Evolutionary conservation across 2,888 invertebrate genomes (phyloP).

Genomic region (Spisula subtruncata): DNA sequence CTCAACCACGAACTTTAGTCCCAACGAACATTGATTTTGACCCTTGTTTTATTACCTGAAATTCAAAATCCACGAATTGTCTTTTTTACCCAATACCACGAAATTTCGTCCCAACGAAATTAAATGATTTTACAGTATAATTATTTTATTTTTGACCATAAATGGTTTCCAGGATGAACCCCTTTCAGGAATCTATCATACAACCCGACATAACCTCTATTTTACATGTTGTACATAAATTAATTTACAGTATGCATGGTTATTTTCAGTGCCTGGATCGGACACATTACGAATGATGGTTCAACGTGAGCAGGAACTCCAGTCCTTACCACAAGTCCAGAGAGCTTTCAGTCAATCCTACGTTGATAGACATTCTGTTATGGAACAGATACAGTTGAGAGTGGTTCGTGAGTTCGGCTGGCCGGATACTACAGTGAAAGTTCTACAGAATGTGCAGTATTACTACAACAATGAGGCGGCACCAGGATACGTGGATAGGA

Average conservation of each 20-base stretch:
- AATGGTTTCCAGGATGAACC: no score
- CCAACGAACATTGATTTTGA: no score
- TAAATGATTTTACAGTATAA: no score
- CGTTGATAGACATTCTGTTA: conserved; percentile 92
- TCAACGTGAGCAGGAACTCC: conserved; percentile 94
- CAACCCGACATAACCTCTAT: no score
- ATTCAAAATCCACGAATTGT: no score
- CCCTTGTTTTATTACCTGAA: no score
- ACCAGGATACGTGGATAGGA: conserved; percentile 62
- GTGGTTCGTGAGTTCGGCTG: conserved; percentile 98
- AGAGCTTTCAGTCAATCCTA: conserved; percentile 93
- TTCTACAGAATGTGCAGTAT: conserved; percentile 89
- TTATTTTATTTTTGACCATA: no score
- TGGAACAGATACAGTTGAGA: conserved; percentile 93
- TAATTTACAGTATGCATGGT: background rate
- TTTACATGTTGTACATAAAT: no score
- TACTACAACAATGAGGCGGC: conserved; percentile 76
- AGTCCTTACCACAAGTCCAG: conserved; percentile 93
- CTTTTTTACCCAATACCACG: no score
- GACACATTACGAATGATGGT: conserved; percentile 93
- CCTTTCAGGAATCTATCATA: no score
- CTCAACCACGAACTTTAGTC: no score
- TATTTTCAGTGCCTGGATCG: conserved; percentile 91
- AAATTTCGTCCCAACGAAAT: no score
- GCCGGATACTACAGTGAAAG: conserved; percentile 95